Evolutionary conservation across 2,888 invertebrate genomes (phyloP).

Genomic region (Aleiodes alternator): DNA sequence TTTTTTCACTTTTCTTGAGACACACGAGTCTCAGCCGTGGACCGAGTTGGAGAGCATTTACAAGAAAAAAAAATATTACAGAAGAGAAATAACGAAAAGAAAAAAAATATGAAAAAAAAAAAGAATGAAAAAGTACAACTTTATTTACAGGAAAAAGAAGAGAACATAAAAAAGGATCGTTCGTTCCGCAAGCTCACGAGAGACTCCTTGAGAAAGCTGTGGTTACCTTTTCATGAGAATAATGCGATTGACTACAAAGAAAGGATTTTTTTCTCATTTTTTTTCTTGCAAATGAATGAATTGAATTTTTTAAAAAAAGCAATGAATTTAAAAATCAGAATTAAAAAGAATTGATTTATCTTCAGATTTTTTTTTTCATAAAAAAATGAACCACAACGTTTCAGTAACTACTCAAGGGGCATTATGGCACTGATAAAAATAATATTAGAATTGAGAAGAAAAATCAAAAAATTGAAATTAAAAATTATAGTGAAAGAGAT

Average conservation of each 20-base stretch:
- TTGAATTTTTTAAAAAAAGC: neutral
- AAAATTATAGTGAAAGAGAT: slow-evolving; percentile 11
- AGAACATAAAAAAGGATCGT: slow-evolving; percentile 47
- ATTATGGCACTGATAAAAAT: slow-evolving; percentile 22
- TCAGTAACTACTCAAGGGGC: slow-evolving; percentile 20
- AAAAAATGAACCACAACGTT: slow-evolving; percentile 15
- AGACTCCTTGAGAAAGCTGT: slow-evolving; percentile 48
- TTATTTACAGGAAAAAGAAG: slow-evolving; percentile 17
- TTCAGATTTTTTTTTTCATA: neutral
- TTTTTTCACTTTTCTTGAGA: slow-evolving; percentile 31
- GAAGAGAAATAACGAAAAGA: neutral
- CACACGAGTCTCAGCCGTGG: slow-evolving; percentile 43
- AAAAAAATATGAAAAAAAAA: slow-evolving; percentile 28
- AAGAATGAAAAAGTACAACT: slow-evolving; percentile 10
- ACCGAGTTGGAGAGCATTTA: slow-evolving; percentile 35
- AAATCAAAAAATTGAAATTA: slow-evolving; percentile 8
- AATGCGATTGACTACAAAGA: neutral
- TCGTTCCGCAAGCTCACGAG: slow-evolving; percentile 57
- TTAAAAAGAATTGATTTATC: neutral
- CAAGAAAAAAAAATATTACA: slow-evolving; percentile 17
- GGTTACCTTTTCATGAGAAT: slow-evolving; percentile 21
- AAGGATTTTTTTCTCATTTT: neutral
- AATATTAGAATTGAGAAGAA: neutral
- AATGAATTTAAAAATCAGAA: neutral
- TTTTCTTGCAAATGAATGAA: neutral